Conservation (phyloP, 23 tunicate genomes). For the Oikopleura dioica region DNA sequence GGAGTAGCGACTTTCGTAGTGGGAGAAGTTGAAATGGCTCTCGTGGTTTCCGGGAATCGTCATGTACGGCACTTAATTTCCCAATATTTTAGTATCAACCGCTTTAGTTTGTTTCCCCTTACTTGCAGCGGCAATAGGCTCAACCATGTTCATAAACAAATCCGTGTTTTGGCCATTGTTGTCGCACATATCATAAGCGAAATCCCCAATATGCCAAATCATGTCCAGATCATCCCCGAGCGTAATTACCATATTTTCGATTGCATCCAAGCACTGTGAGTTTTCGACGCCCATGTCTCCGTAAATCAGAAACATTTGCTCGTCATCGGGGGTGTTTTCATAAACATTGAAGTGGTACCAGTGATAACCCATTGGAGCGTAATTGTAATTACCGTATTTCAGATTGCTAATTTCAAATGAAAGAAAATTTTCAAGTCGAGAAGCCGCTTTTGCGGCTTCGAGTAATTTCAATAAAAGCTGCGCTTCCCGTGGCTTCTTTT, state of each 20-base stretch:
- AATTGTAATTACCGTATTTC: too few species aligned
- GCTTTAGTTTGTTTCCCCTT: too few species aligned
- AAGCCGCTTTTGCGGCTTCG: too few species aligned
- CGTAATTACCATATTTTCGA: not conserved
- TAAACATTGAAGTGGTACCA: not conserved
- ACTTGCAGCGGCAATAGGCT: not conserved
- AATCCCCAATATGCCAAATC: conserved; percentile 3
- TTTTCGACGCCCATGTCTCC: conserved; percentile 4
- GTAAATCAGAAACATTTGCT: not conserved
- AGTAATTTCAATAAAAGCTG: not conserved
- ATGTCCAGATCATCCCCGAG: not conserved
- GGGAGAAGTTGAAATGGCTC: not conserved
- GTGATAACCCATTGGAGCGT: too few species aligned
- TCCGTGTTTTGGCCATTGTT: not conserved
- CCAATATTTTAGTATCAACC: too few species aligned
- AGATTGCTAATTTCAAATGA: not conserved
- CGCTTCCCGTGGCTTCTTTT: too few species aligned
- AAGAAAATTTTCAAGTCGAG: not conserved
- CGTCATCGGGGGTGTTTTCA: not conserved
- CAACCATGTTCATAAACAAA: not conserved
- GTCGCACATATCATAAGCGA: not conserved
- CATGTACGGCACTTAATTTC: conserved; percentile 7
- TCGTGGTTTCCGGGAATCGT: conserved; percentile 5
- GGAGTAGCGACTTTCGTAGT: not conserved
- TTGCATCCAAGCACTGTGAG: not conserved